Evolutionary conservation across 2,888 invertebrate genomes (phyloP).

Genomic region (Thalpophila matura): DNA sequence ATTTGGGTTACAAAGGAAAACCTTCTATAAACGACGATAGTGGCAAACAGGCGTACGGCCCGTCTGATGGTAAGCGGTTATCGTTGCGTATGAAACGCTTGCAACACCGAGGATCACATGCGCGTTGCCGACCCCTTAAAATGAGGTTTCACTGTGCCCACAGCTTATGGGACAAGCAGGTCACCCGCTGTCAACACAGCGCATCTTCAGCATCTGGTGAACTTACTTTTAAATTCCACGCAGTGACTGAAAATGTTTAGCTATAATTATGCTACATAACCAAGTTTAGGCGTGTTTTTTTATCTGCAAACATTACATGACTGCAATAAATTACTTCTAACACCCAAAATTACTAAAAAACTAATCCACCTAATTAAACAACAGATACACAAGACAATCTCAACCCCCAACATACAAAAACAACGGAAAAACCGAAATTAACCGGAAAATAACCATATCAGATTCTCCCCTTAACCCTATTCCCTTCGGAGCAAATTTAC

Average conservation of each 20-base stretch:
- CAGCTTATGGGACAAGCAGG: no score
- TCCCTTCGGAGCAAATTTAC: constrained; percentile 54
- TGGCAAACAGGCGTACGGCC: no score
- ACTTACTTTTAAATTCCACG: no score
- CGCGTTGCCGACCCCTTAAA: no score
- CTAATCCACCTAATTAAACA: constrained; percentile 28
- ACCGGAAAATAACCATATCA: constrained; percentile 65
- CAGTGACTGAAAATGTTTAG: background rate
- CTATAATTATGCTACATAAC: no score
- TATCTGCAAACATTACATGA: background rate
- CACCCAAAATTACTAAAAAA: constrained; percentile 9
- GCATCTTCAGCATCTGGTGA: no score
- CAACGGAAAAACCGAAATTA: constrained; percentile 62
- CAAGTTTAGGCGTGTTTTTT: background rate
- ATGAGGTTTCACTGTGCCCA: no score
- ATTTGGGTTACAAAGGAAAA: background rate
- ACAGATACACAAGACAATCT: constrained; percentile 27
- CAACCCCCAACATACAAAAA: constrained; percentile 30
- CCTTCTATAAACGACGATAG: no score
- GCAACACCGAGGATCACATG: no score
- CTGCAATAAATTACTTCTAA: background rate
- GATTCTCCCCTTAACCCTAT: constrained; percentile 52
- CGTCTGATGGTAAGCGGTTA: no score
- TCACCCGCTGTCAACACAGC: no score
- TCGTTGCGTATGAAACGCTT: no score